Evolutionary conservation across 92 coral and sea anemone genomes (phyloP).

Genomic region (Umimayanthus kanabou): DNA sequence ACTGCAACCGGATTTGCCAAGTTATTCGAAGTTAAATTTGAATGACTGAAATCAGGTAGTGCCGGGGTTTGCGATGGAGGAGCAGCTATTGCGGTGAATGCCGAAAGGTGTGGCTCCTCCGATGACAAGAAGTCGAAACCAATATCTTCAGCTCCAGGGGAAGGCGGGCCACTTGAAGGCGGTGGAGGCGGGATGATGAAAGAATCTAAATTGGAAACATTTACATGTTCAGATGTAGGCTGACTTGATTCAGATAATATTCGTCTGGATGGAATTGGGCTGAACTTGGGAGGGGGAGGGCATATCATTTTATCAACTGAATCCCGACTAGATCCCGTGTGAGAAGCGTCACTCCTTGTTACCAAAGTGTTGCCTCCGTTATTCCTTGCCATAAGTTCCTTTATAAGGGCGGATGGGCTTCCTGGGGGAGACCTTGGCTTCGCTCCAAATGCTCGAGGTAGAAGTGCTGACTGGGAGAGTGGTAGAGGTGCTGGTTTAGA

Average conservation of each 20-base stretch:
- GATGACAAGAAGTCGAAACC: slow-evolving; percentile 37
- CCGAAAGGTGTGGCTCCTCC: background rate
- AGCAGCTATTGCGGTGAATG: background rate
- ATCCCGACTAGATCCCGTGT: background rate
- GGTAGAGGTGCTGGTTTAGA: slow-evolving; percentile 61
- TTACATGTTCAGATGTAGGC: background rate
- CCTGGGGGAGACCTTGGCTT: slow-evolving; percentile 19
- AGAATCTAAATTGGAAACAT: slow-evolving; percentile 27
- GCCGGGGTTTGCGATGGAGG: slow-evolving; percentile 30
- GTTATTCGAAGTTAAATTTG: background rate
- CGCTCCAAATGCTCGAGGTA: background rate
- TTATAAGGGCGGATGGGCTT: background rate
- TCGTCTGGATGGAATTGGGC: slow-evolving; percentile 21
- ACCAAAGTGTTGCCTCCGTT: background rate
- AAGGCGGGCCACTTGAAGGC: slow-evolving; percentile 23
- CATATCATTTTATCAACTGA: slow-evolving; percentile 35
- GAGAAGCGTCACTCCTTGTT: background rate
- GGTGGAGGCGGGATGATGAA: slow-evolving; percentile 37
- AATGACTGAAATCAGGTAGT: slow-evolving; percentile 12
- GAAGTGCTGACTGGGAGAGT: slow-evolving; percentile 36
- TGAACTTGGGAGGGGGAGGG: slow-evolving; percentile 40
- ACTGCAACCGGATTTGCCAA: background rate
- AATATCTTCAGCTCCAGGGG: slow-evolving; percentile 7
- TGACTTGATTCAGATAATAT: background rate
- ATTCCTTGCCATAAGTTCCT: slow-evolving; percentile 31